A percentile compares a stretch with the other conserved stretches of the same genome.
Conservation (phyloP, 2,888 invertebrate genomes). For the Drosophila peninsularis region DNA sequence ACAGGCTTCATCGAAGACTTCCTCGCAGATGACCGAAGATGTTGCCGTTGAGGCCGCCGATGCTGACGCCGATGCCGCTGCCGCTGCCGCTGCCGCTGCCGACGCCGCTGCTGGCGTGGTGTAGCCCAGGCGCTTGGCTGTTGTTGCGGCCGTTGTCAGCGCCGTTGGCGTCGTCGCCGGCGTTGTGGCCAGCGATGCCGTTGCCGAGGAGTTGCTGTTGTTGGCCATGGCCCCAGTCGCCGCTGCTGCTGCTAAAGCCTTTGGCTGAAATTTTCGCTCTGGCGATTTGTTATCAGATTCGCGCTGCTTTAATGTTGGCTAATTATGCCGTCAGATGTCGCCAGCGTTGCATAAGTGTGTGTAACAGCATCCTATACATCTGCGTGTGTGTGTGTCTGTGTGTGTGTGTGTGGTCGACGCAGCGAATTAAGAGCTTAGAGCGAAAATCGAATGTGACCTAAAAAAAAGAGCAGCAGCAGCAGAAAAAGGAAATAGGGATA, state of each 20-base stretch:
- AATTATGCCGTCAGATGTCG: conserved; percentile 46
- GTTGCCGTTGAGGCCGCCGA: conserved; percentile 71
- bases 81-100: conserved; percentile 44
- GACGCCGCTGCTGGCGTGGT: conserved; percentile 57
- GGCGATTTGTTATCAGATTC: neutral
- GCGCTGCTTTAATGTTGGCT: conserved; percentile 13
- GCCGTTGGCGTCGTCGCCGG: conserved; percentile 59
- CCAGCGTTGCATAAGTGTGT: conserved; percentile 52
- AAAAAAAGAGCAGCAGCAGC: conserved; percentile 26
- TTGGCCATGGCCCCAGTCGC: conserved; percentile 37
- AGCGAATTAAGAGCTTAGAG: conserved; percentile 32
- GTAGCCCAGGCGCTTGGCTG: conserved; percentile 53
- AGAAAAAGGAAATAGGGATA: conserved; percentile 24
- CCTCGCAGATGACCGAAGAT: conserved; percentile 89
- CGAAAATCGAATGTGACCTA: conserved; percentile 60
- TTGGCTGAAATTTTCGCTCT: neutral
- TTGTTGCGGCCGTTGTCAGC: conserved; percentile 50
- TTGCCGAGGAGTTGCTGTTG: conserved; percentile 54
- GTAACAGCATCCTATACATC: conserved; percentile 28
- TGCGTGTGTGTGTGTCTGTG: neutral
- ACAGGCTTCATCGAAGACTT: conserved; percentile 93
- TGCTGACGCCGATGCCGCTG: conserved; percentile 46
- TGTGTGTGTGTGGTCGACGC: conserved; percentile 23
- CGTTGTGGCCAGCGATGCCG: conserved; percentile 59
- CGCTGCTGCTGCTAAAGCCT: neutral